phyloP scores from a whole-genome alignment of 2,113 vertebrate species.

The Alectura lathami region DNA sequence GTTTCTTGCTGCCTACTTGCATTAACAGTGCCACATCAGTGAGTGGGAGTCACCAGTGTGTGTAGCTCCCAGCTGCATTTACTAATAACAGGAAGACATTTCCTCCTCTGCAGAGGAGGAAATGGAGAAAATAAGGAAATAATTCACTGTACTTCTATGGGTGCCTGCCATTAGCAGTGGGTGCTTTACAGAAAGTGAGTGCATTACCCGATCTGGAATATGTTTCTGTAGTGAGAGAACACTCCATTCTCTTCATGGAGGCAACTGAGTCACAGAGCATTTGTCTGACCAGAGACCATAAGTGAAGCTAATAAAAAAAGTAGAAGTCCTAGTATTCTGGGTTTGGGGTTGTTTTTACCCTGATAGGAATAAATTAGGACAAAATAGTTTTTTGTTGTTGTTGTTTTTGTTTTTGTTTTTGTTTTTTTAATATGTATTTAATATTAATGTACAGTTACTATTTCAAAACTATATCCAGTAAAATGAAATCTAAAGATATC shows the following conservation, averaged over 20 bases:
- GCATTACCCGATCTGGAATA: neutral
- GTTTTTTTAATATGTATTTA: neutral
- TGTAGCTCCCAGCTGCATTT: conserved; percentile 36
- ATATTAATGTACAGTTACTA: neutral
- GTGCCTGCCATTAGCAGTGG: neutral
- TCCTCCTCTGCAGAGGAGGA: neutral
- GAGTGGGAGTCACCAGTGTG: neutral
- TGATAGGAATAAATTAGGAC: neutral
- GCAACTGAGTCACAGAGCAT: neutral
- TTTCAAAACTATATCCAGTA: neutral
- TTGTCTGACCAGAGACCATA: neutral
- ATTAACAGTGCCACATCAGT: conserved; percentile 47
- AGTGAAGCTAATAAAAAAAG: neutral
- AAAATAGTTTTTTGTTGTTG: neutral
- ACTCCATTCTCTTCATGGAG: neutral
- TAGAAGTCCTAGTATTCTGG: neutral
- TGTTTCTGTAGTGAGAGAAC: neutral
- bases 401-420: neutral
- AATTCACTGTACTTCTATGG: neutral
- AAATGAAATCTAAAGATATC: neutral
- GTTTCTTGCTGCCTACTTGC: conserved; percentile 29
- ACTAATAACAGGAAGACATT: conserved; percentile 29
- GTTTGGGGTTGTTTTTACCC: neutral
- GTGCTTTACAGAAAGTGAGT: neutral
- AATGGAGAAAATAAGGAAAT: conserved; percentile 10